Evolutionary conservation across 2,888 invertebrate genomes (phyloP).

Genomic region (Hetaerina titia): DNA sequence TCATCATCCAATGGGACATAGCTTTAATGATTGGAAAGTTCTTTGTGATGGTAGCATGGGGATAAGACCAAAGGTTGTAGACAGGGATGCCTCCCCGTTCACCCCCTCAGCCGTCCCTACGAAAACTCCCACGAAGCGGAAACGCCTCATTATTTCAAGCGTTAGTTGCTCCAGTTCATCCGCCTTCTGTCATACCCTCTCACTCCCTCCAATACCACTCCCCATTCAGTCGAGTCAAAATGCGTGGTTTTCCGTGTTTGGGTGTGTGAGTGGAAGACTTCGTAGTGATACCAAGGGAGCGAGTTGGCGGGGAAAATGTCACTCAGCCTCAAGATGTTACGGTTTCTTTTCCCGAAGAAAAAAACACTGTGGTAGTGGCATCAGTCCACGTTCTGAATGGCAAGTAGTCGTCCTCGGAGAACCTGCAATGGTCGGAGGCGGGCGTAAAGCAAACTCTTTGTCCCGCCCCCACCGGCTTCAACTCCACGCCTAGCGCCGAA

Average conservation of each 20-base stretch:
- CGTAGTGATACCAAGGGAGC: not conserved
- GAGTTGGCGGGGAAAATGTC: not conserved
- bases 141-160: conserved; percentile 34
- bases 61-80: not conserved
- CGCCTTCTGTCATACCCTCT: not conserved
- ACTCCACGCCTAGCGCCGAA: not conserved
- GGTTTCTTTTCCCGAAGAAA: not conserved
- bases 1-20: not conserved
- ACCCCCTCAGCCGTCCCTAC: not conserved
- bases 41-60: not conserved
- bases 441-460: too few species aligned
- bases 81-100: not conserved
- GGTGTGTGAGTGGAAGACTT: not conserved
- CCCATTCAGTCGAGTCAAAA: not conserved
- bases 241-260: not conserved
- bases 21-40: conserved; percentile 11
- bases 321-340: not conserved
- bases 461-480: not conserved
- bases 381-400: too few species aligned
- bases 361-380: not conserved
- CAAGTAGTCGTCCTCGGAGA: too few species aligned
- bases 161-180: not conserved
- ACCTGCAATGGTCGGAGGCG: too few species aligned
- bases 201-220: not conserved
- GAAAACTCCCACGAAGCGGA: not conserved